These are phyloP conservation scores for Mastomys natalensis DNA, from an alignment of 2,113 vertebrate genomes.

Conservation along the genomic window DNA sequence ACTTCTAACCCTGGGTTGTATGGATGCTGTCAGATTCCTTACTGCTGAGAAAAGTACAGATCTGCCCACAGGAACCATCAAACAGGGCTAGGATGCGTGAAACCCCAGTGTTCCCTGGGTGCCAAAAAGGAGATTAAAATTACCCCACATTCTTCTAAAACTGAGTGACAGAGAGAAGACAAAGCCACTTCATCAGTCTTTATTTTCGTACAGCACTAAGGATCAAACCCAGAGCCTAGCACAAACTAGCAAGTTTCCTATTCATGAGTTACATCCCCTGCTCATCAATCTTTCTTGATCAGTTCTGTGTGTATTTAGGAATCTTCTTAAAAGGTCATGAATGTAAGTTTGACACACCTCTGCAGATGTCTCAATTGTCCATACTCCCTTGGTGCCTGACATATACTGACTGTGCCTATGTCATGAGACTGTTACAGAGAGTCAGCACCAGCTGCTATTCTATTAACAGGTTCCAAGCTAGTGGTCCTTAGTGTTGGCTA, in stretches of 20 bases:
- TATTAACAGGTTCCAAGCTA: accelerated
- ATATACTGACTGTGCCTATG: neutral
- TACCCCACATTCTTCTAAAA: neutral
- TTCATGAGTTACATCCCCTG: too few relatives aligned
- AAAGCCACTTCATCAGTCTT: neutral
- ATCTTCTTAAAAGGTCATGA: neutral
- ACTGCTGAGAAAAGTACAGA: neutral
- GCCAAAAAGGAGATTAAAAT: neutral
- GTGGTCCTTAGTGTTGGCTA: accelerated
- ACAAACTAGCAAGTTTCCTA: neutral
- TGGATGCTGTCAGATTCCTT: neutral
- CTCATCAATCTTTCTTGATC: neutral
- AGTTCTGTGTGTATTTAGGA: neutral
- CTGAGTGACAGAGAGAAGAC: neutral
- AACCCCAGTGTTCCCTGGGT: neutral
- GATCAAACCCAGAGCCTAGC: too few relatives aligned
- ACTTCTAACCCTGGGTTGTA: neutral
- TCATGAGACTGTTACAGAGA: neutral
- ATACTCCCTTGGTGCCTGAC: neutral
- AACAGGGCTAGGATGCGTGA: neutral
- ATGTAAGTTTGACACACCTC: neutral
- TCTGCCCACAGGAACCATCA: neutral
- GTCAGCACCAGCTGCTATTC: accelerated
- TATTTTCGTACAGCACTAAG: neutral
- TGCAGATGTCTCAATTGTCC: neutral